A percentile compares a stretch with the other conserved stretches of the same genome.
These are phyloP conservation scores for Notolabrus celidotus DNA, from an alignment of 2,797 vertebrate species.

Conservation along the genomic window DNA sequence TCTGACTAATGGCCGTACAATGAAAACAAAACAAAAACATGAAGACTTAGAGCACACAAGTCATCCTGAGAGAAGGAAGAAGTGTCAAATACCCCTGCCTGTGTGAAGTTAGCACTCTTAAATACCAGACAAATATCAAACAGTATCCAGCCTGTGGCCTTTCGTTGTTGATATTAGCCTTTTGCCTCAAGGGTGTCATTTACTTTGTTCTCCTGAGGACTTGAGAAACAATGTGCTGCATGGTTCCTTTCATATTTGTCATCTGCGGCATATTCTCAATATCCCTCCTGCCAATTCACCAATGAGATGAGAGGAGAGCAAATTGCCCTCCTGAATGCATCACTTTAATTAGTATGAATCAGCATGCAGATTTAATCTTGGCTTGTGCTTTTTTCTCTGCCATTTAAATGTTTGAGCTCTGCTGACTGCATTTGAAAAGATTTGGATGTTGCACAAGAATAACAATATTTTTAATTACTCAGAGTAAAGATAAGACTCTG, in stretches of 20 bases:
- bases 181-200: conserved; percentile 39
- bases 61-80: neutral
- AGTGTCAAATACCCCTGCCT: neutral
- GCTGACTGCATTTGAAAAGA: conserved; percentile 39
- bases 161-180: conserved; percentile 16
- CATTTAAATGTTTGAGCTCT: conserved; percentile 43
- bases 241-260: conserved; percentile 46
- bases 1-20: conserved; percentile 13
- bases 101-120: neutral
- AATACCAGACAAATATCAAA: conserved; percentile 12
- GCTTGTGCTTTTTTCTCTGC: conserved; percentile 43
- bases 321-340: conserved; percentile 59
- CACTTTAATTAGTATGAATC: conserved; percentile 69
- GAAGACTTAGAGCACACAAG: neutral
- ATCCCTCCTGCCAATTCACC: conserved; percentile 44
- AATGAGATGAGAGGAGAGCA: conserved; percentile 70
- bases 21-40: conserved; percentile 13
- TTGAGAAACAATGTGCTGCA: conserved; percentile 26
- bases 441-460: conserved; percentile 24
- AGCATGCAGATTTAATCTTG: conserved; percentile 65
- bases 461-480: conserved; percentile 23
- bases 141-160: conserved; percentile 3
- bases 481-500: neutral
- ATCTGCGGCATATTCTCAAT: conserved; percentile 53
- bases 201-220: conserved; percentile 19